Evolutionary conservation across 1,140 invertebrate species (phyloP).

Genomic region (Penaeus chinensis): DNA sequence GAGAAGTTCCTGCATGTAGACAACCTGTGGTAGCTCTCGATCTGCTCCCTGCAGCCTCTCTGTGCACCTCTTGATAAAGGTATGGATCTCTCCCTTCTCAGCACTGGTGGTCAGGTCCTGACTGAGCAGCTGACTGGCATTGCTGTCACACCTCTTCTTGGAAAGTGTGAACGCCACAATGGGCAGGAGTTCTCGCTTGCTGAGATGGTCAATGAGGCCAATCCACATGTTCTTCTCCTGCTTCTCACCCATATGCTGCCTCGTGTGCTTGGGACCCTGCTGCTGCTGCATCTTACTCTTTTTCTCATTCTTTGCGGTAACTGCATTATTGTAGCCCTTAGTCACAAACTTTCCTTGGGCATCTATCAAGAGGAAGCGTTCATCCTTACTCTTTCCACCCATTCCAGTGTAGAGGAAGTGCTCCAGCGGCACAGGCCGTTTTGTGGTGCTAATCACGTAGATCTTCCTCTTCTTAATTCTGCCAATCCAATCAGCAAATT

Average conservation of each 20-base stretch:
- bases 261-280: conserved; percentile 72
- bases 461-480: conserved; percentile 82
- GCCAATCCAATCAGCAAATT: conserved; percentile 98
- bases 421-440: conserved; percentile 94
- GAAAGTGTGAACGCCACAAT: conserved; percentile 96
- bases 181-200: conserved; percentile 85
- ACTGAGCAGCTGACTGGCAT: conserved; percentile 77
- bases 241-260: conserved; percentile 64
- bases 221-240: conserved; percentile 89
- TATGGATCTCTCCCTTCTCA: conserved; percentile 85
- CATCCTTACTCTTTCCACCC: conserved; percentile 83
- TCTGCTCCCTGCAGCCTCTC: conserved; percentile 87
- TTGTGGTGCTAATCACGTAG: conserved; percentile 92
- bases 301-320: conserved; percentile 77
- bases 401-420: conserved; percentile 67
- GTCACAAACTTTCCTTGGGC: conserved; percentile 78
- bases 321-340: conserved; percentile 76
- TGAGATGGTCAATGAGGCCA: conserved; percentile 83
- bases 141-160: conserved; percentile 86
- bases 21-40: conserved; percentile 85
- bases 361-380: conserved; percentile 88
- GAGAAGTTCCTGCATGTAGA: conserved; percentile 81
- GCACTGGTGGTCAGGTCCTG: conserved; percentile 84
- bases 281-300: conserved; percentile 71
- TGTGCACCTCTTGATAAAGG: conserved; percentile 87